A percentile compares a stretch with the other conserved stretches of the same genome.
Evolutionary conservation across 2,888 invertebrate genomes (phyloP).

Genomic region (Zele albiditarsus): DNA sequence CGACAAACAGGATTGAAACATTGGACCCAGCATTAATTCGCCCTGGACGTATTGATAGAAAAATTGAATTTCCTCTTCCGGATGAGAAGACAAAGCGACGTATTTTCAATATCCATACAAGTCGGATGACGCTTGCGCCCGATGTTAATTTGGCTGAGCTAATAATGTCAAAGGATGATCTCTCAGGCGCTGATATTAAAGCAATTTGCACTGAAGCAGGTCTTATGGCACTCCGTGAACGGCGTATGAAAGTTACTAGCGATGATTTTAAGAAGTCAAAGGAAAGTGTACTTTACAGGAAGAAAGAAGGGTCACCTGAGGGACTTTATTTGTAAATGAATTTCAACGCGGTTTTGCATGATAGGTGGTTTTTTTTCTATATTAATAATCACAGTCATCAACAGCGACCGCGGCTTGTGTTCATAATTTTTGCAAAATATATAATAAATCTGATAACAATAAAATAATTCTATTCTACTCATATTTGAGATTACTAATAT

Average conservation of each 20-base stretch:
- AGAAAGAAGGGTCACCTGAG: constrained; percentile 99
- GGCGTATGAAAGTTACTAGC: constrained; percentile 99
- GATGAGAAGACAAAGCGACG: constrained; percentile 98
- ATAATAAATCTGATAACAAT: constrained; percentile 43
- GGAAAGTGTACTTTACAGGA: constrained; percentile 98
- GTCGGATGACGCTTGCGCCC: constrained; percentile 97
- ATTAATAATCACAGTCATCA: constrained; percentile 39
- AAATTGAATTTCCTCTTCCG: constrained; percentile 99
- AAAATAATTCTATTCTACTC: constrained; percentile 36
- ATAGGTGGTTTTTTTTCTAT: constrained; percentile 47
- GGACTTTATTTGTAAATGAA: constrained; percentile 92
- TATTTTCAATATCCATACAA: constrained; percentile 98
- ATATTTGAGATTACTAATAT: constrained; percentile 35
- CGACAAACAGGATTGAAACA: constrained; percentile 98
- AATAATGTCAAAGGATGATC: constrained; percentile 99
- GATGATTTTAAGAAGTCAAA: constrained; percentile 99
- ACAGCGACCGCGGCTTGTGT: not conserved
- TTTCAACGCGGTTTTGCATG: constrained; percentile 44
- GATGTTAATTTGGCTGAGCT: constrained; percentile 98
- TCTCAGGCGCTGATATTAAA: constrained; percentile 98
- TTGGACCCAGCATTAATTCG: constrained; percentile 98
- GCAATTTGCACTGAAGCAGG: constrained; percentile 99
- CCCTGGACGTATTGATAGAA: constrained; percentile 98
- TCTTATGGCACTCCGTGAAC: constrained; percentile 95
- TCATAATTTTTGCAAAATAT: constrained; percentile 46